Evolutionary conservation across 1,140 invertebrate genomes (phyloP).

Genomic region (Charaxes varanes): DNA sequence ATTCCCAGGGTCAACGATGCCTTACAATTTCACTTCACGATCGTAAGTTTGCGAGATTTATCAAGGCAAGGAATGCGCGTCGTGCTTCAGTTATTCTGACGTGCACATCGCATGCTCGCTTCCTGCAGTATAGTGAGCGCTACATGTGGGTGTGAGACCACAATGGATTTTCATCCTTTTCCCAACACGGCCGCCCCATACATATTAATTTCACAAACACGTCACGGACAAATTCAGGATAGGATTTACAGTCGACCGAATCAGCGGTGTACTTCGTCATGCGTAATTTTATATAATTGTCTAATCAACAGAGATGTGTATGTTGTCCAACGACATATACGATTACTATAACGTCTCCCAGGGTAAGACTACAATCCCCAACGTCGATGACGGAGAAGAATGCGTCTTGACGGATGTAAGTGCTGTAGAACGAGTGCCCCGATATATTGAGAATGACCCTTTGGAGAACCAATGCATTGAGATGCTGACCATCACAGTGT

Average conservation of each 20-base stretch:
- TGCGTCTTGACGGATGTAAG: slow-evolving; percentile 87
- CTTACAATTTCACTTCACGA: slow-evolving; percentile 91
- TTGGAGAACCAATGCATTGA: slow-evolving; percentile 19
- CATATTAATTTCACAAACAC: slow-evolving; percentile 24
- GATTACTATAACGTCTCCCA: slow-evolving; percentile 97
- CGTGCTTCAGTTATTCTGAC: slow-evolving; percentile 55
- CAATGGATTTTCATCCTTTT: slow-evolving; percentile 19
- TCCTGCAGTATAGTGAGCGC: slow-evolving; percentile 51
- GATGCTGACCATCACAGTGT: too few species aligned
- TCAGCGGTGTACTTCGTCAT: slow-evolving; percentile 7
- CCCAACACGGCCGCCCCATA: slow-evolving; percentile 54
- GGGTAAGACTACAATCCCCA: slow-evolving; percentile 97
- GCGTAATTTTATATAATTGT: slow-evolving; percentile 21
- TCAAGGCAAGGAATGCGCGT: slow-evolving; percentile 59
- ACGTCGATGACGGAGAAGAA: slow-evolving; percentile 97
- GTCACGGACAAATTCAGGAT: slow-evolving; percentile 23
- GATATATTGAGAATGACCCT: slow-evolving; percentile 22
- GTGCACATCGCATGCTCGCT: slow-evolving; percentile 52
- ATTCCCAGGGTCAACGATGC: slow-evolving; percentile 96
- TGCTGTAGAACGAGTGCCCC: slow-evolving; percentile 23
- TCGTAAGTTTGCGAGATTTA: slow-evolving; percentile 90
- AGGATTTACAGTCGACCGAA: slow-evolving; percentile 7
- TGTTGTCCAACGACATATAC: slow-evolving; percentile 89
- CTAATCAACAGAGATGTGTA: slow-evolving; percentile 83
- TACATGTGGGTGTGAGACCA: slow-evolving; percentile 46